Evolutionary conservation across 1,140 invertebrate species (phyloP).

Genomic region (Trichonephila clavata): DNA sequence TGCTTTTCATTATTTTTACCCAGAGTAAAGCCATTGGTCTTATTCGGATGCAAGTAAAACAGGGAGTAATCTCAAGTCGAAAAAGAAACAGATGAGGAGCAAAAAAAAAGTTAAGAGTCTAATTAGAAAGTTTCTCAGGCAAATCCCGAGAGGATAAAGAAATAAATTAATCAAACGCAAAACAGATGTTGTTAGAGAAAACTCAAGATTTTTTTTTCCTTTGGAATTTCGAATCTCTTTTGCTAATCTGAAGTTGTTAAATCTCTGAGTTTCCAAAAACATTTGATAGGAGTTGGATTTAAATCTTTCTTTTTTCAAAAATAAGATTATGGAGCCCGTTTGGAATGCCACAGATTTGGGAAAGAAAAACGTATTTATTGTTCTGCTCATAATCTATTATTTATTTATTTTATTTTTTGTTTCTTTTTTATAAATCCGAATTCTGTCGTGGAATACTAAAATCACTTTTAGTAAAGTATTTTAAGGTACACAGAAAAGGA

Average conservation of each 20-base stretch:
- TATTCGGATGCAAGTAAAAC: background rate
- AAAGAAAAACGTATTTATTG: too few species aligned
- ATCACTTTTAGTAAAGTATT: too few species aligned
- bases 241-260: constrained; percentile 5
- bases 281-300: background rate
- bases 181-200: background rate
- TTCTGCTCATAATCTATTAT: too few species aligned
- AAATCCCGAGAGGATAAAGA: background rate
- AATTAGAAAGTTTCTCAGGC: constrained; percentile 6
- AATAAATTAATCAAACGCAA: constrained; percentile 20
- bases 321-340: too few species aligned
- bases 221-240: background rate
- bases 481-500: too few species aligned
- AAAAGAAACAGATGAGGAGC: background rate
- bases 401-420: too few species aligned
- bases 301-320: too few species aligned
- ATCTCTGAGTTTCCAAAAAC: background rate
- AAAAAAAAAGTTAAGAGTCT: background rate
- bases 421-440: too few species aligned
- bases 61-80: background rate
- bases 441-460: too few species aligned
- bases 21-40: background rate
- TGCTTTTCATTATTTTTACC: background rate
- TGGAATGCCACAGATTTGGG: too few species aligned
- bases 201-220: background rate